Percentiles rank a stretch among this genome's conserved stretches.
phyloP scores from a whole-genome alignment of 2,797 vertebrate species.

The Hoplostethus mediterraneus region DNA sequence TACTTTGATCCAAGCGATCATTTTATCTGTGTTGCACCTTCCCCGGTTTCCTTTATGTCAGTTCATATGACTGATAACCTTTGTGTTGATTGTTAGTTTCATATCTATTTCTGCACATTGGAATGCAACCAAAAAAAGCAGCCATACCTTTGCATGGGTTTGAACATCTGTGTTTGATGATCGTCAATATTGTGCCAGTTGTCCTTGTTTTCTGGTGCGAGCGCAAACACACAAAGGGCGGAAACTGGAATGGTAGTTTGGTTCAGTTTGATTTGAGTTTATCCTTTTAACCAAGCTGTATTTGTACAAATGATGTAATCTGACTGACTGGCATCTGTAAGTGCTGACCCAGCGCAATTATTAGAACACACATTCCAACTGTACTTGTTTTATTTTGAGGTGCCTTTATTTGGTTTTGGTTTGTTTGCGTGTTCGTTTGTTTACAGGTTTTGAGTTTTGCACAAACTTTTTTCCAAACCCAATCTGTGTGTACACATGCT shows the following conservation, averaged over 20 bases:
- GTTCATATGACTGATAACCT: constrained; percentile 23
- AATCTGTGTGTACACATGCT: background rate
- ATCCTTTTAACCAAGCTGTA: constrained; percentile 77
- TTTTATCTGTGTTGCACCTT: constrained; percentile 9
- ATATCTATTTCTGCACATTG: constrained; percentile 67
- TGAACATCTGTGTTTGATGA: constrained; percentile 86
- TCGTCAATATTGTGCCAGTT: constrained; percentile 74
- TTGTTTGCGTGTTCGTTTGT: background rate
- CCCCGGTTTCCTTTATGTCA: constrained; percentile 18
- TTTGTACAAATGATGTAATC: constrained; percentile 74
- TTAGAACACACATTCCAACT: constrained; percentile 40
- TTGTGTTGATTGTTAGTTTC: constrained; percentile 46
- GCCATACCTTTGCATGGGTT: constrained; percentile 77
- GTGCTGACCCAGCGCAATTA: constrained; percentile 53
- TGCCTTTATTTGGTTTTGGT: constrained; percentile 12
- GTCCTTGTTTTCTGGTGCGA: constrained; percentile 72
- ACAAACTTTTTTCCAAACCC: constrained; percentile 1
- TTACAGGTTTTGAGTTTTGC: constrained; percentile 34
- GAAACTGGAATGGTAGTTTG: constrained; percentile 59
- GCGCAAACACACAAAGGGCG: constrained; percentile 67
- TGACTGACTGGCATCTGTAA: constrained; percentile 58
- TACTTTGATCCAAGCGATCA: background rate
- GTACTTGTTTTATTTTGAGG: constrained; percentile 30
- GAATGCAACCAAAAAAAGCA: constrained; percentile 63
- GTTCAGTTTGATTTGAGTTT: constrained; percentile 72